A percentile compares a stretch with the other conserved stretches of the same genome.
Conservation (phyloP, 2,113 vertebrate genomes). For the Meleagris gallopavo region DNA sequence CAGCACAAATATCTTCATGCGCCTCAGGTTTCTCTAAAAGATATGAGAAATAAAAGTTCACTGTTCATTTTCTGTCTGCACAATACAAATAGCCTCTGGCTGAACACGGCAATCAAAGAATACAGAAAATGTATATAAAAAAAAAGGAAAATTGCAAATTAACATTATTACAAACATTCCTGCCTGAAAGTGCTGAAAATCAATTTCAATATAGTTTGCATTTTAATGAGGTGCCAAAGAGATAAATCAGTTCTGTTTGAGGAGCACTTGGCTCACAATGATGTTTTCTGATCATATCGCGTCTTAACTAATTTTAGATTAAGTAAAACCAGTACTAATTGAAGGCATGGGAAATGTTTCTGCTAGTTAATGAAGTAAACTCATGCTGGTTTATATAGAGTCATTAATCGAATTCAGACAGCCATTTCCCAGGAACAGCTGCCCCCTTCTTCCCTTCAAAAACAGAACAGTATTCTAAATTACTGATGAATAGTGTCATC, state of each 20-base stretch:
- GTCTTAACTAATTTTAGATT: conserved; percentile 72
- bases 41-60: conserved; percentile 84
- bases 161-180: conserved; percentile 82
- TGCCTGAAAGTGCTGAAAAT: conserved; percentile 81
- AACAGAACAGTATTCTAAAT: not conserved
- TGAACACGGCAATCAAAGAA: conserved; percentile 72
- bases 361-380: conserved; percentile 71
- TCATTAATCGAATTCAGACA: conserved; percentile 34
- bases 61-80: conserved; percentile 84
- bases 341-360: conserved; percentile 71
- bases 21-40: conserved; percentile 82
- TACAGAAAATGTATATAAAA: conserved; percentile 50
- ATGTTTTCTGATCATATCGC: conserved; percentile 72
- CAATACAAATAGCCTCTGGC: conserved; percentile 84
- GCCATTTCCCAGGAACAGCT: not conserved
- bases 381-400: conserved; percentile 33
- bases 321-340: conserved; percentile 76
- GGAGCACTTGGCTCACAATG: conserved; percentile 62
- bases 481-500: not conserved
- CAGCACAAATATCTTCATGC: conserved; percentile 83
- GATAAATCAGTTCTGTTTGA: conserved; percentile 79
- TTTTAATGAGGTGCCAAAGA: conserved; percentile 81
- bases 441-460: not conserved
- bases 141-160: conserved; percentile 78
- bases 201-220: conserved; percentile 83